Conservation (phyloP, 1,140 invertebrate species). For the Anoplophora glabripennis region DNA sequence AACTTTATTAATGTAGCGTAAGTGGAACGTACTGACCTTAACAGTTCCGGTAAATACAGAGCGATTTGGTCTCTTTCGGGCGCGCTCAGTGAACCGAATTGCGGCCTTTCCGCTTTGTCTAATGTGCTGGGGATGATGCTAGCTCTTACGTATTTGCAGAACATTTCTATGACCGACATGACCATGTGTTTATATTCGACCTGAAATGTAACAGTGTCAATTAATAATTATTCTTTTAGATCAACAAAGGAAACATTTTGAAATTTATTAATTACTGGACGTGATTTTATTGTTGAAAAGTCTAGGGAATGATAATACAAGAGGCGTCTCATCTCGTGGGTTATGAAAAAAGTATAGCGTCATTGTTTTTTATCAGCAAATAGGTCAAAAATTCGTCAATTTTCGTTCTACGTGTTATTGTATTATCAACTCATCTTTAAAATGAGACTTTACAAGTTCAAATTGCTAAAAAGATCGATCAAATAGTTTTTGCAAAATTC, state of each 20-base stretch:
- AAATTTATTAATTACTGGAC: too few relatives aligned
- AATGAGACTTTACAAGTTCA: background rate
- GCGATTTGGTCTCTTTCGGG: slow-evolving; percentile 56
- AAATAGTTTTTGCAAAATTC: too few relatives aligned
- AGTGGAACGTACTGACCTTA: slow-evolving; percentile 67
- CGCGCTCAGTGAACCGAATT: slow-evolving; percentile 49
- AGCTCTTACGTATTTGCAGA: slow-evolving; percentile 62
- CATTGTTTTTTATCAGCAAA: too few relatives aligned
- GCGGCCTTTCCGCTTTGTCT: slow-evolving; percentile 48
- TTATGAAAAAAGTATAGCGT: too few relatives aligned
- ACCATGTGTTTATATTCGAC: slow-evolving; percentile 71
- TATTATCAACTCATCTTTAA: too few relatives aligned
- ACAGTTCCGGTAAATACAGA: slow-evolving; percentile 76
- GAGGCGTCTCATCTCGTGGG: too few relatives aligned
- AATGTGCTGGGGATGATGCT: slow-evolving; percentile 62
- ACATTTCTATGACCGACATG: slow-evolving; percentile 62
- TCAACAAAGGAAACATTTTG: too few relatives aligned
- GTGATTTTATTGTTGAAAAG: too few relatives aligned
- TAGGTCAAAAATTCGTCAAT: too few relatives aligned
- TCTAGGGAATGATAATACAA: too few relatives aligned
- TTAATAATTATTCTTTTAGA: too few relatives aligned
- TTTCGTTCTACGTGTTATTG: too few relatives aligned
- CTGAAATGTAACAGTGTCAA: slow-evolving; percentile 44
- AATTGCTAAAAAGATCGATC: background rate
- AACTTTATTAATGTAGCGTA: slow-evolving; percentile 68